Percentiles rank a stretch among this genome's conserved stretches.
These are phyloP conservation scores for Isichthys henryi DNA, from an alignment of 2,113 vertebrate genomes.

Conservation along the genomic window DNA sequence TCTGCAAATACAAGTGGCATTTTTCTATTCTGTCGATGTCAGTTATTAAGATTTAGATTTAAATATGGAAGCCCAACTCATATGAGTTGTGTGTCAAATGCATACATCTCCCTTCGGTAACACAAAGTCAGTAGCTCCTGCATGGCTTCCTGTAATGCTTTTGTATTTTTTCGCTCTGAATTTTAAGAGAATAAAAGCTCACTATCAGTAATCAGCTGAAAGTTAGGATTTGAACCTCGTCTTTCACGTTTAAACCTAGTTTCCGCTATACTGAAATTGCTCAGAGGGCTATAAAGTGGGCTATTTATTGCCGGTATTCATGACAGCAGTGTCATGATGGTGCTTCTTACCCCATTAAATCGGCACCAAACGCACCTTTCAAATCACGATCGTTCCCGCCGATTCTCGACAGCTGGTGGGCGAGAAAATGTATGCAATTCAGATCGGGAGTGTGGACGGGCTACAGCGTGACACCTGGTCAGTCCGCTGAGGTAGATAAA, in stretches of 20 bases:
- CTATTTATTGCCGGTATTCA: background rate
- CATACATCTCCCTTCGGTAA: background rate
- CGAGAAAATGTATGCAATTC: background rate
- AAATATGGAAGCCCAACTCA: background rate
- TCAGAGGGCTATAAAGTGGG: background rate
- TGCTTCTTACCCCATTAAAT: background rate
- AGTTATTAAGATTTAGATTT: background rate
- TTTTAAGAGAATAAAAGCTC: background rate
- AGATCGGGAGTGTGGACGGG: background rate
- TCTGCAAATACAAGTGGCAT: background rate
- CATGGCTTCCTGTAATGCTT: background rate
- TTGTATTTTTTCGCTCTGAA: background rate
- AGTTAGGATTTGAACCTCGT: background rate
- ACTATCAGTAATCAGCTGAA: background rate
- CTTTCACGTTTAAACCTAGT: background rate
- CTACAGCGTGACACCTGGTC: background rate
- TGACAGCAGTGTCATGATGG: background rate
- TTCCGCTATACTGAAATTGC: background rate
- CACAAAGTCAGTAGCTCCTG: background rate
- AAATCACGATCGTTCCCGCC: background rate
- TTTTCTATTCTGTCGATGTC: background rate
- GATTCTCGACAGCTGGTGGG: background rate
- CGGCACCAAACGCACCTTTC: background rate
- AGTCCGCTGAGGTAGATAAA: background rate
- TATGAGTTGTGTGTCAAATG: background rate